Conservation (phyloP, 2,888 invertebrate genomes). For the Sylvicola cinctus region DNA sequence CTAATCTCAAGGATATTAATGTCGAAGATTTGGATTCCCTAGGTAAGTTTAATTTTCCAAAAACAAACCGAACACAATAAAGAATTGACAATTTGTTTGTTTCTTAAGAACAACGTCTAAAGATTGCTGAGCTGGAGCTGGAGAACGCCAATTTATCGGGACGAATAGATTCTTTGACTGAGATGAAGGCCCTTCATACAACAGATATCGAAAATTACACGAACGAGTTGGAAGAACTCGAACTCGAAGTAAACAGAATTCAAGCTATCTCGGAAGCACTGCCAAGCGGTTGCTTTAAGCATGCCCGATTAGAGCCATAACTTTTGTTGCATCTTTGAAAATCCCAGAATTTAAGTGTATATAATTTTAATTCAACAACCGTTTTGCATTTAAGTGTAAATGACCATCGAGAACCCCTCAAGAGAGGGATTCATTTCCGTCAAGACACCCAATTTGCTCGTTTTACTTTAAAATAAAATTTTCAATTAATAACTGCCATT, state of each 20-base stretch:
- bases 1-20: slow-evolving; percentile 51
- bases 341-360: background rate
- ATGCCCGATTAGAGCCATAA: slow-evolving; percentile 52
- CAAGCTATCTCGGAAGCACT: slow-evolving; percentile 59
- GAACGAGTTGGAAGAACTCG: slow-evolving; percentile 47
- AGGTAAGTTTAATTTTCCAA: slow-evolving; percentile 25
- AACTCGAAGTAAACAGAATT: slow-evolving; percentile 62
- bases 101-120: slow-evolving; percentile 37
- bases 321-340: background rate
- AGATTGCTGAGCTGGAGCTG: slow-evolving; percentile 48
- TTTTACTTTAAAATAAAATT: too few species aligned
- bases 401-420: too few species aligned
- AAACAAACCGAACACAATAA: too few species aligned
- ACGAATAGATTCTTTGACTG: slow-evolving; percentile 49
- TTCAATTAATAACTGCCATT: too few species aligned
- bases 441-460: too few species aligned
- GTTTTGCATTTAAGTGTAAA: too few species aligned
- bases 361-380: background rate
- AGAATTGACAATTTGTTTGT: too few species aligned
- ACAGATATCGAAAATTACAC: slow-evolving; percentile 64
- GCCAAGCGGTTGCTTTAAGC: slow-evolving; percentile 62
- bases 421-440: too few species aligned
- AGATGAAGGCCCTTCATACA: slow-evolving; percentile 45
- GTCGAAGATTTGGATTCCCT: slow-evolving; percentile 41
- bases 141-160: slow-evolving; percentile 52